These are phyloP conservation scores for Drosophila melanocephala DNA, from an alignment of 2,888 invertebrate species.

Conservation along the genomic window DNA sequence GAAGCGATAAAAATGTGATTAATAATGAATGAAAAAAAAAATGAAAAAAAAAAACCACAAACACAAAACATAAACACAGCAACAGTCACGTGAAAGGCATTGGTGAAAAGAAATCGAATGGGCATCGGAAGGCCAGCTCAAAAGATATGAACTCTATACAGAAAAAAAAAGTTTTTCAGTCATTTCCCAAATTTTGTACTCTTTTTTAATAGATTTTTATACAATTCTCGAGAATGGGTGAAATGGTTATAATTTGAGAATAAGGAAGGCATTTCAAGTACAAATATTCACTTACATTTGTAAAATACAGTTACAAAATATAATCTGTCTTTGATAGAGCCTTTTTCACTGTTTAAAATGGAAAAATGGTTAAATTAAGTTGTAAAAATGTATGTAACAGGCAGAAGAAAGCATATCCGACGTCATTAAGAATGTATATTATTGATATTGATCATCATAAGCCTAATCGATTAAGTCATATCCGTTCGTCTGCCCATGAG, in stretches of 20 bases:
- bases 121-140: constrained; percentile 34
- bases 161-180: background rate
- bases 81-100: constrained; percentile 66
- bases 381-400: background rate
- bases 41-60: background rate
- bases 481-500: too few relatives aligned
- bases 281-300: background rate
- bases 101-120: constrained; percentile 45
- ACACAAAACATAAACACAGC: constrained; percentile 15
- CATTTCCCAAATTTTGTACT: background rate
- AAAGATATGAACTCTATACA: constrained; percentile 22
- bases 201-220: background rate
- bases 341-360: background rate
- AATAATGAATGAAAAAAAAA: constrained; percentile 60
- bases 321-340: background rate
- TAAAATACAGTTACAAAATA: background rate
- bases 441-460: too few relatives aligned
- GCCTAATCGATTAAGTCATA: too few relatives aligned
- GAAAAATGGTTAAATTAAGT: background rate
- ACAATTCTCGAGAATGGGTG: background rate
- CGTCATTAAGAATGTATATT: background rate
- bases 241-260: background rate
- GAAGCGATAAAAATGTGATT: constrained; percentile 72
- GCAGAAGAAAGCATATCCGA: background rate
- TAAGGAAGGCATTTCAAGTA: background rate